phyloP scores from a whole-genome alignment of 2,113 vertebrate genomes.

The Mirza zaza region DNA sequence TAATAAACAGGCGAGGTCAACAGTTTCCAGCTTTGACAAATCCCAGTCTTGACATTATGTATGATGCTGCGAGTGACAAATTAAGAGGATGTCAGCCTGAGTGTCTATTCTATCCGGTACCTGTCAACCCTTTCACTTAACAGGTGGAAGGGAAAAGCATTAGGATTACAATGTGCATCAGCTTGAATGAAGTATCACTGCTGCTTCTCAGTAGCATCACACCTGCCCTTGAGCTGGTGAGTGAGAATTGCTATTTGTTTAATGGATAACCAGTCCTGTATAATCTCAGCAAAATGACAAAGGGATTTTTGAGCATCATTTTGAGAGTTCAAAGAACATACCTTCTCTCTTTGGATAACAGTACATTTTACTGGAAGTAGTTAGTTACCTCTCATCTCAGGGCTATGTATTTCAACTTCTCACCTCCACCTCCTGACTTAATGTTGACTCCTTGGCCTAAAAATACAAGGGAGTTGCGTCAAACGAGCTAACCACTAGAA shows the following conservation, averaged over 20 bases:
- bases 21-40: neutral
- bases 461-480: conserved; percentile 43
- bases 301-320: neutral
- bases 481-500: conserved; percentile 29
- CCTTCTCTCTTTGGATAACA: neutral
- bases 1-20: neutral
- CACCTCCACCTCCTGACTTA: neutral
- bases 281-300: neutral
- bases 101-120: neutral
- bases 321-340: neutral
- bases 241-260: neutral
- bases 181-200: neutral
- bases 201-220: neutral
- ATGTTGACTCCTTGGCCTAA: neutral
- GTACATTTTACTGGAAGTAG: neutral
- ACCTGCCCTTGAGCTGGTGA: neutral
- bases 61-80: neutral
- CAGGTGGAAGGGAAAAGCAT: neutral
- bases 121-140: neutral
- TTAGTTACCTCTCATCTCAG: neutral
- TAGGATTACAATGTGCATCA: rapidly evolving
- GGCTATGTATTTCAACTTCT: neutral
- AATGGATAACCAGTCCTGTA: neutral
- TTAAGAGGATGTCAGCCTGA: neutral
- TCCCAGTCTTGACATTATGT: neutral